phyloP scores from a whole-genome alignment of 2,888 invertebrate genomes.

The Drosophila nr. fundita region DNA sequence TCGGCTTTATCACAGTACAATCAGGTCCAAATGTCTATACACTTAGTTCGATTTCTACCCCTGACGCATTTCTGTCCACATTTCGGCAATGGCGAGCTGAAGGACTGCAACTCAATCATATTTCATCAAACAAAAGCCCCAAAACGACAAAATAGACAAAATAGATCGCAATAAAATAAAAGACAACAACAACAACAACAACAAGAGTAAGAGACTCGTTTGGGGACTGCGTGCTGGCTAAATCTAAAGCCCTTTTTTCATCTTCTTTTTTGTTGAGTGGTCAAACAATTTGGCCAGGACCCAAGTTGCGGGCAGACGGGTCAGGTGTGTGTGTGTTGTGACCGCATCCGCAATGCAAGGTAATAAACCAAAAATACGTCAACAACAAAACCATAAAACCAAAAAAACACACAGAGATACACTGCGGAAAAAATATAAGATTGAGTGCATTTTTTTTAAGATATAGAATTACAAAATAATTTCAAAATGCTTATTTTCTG shows the following conservation, averaged over 20 bases:
- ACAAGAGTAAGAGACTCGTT: slow-evolving; percentile 15
- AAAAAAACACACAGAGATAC: slow-evolving; percentile 35
- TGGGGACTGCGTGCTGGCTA: slow-evolving; percentile 33
- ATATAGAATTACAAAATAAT: not conserved
- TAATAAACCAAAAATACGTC: slow-evolving; percentile 78
- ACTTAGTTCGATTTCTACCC: not conserved
- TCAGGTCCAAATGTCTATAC: not conserved
- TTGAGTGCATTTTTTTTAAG: not conserved
- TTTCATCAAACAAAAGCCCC: slow-evolving; percentile 69
- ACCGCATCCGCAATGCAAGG: slow-evolving; percentile 76
- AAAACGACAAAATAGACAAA: slow-evolving; percentile 50
- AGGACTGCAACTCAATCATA: slow-evolving; percentile 64
- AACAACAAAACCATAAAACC: slow-evolving; percentile 71
- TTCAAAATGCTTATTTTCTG: not conserved
- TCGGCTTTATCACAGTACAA: not conserved
- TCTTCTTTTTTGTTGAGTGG: slow-evolving; percentile 30
- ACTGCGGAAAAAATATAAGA: not conserved
- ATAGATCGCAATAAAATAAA: slow-evolving; percentile 60
- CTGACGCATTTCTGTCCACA: not conserved
- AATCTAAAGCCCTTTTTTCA: slow-evolving; percentile 15
- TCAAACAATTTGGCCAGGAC: slow-evolving; percentile 63
- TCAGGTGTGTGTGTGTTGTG: slow-evolving; percentile 9
- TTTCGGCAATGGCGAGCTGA: slow-evolving; percentile 11
- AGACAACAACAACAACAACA: slow-evolving; percentile 19
- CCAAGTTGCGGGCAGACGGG: slow-evolving; percentile 31